A percentile compares a stretch with the other conserved stretches of the same genome.
Evolutionary conservation across 2,113 vertebrate genomes (phyloP).

Genomic region (Platichthys stellatus): DNA sequence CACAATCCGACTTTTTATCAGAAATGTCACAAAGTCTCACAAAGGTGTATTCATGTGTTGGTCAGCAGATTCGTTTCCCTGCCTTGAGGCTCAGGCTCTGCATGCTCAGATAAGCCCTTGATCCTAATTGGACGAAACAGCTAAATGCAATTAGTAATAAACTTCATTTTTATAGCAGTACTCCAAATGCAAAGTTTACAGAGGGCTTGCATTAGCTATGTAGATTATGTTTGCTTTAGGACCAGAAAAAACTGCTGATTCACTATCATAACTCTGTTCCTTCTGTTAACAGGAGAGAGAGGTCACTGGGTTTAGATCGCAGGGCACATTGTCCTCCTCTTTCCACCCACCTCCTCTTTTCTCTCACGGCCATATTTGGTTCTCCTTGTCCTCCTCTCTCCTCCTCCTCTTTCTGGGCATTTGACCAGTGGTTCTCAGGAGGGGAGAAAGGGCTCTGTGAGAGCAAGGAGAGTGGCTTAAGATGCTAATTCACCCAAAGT

Average conservation of each 20-base stretch:
- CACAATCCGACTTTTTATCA: neutral
- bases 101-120: conserved; percentile 29
- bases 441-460: conserved; percentile 30
- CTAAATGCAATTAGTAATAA: conserved; percentile 54
- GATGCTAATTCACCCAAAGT: conserved; percentile 72
- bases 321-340: conserved; percentile 19
- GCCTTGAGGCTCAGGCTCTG: conserved; percentile 20
- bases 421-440: conserved; percentile 32
- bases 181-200: conserved; percentile 42
- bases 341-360: conserved; percentile 10
- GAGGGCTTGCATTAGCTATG: conserved; percentile 13
- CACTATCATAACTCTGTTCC: conserved; percentile 11
- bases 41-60: conserved; percentile 1
- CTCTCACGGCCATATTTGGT: conserved; percentile 49
- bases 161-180: conserved; percentile 37
- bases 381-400: conserved; percentile 9
- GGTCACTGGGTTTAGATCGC: conserved; percentile 69
- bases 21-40: no score
- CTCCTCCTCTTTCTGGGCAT: conserved; percentile 34
- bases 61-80: conserved; percentile 30
- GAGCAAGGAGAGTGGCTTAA: conserved; percentile 50
- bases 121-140: conserved; percentile 48
- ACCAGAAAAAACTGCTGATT: conserved; percentile 34
- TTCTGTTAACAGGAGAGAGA: conserved; percentile 19
- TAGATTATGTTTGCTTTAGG: conserved; percentile 47